Evolutionary conservation across 1,140 invertebrate genomes (phyloP), one percentile per base, ranked within the genome.

Genomic region (Drosophila nannoptera): DNA sequence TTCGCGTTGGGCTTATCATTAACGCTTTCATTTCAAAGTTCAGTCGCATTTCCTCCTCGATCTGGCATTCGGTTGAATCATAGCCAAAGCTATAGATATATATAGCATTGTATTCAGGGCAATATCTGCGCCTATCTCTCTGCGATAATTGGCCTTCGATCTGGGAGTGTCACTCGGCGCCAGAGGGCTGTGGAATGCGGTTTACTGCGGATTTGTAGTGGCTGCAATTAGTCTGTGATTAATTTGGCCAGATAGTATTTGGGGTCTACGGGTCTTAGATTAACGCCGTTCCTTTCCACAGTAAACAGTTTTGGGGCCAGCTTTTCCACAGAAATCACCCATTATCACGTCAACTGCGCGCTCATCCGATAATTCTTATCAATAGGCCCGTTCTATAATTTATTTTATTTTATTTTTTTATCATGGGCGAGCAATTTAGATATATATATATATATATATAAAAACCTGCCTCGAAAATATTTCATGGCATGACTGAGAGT

Each of bases 91-190:
- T 29, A 61, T 12, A 32, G 14, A 42, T 7, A 49, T 49, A 29
- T 14, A 36, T 29, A 53, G 9, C 31, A 4, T 5, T 9, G 11
- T 22, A 61, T 32, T 8, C 60, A 14, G 52, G 4, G 6, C 31
- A 45, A 31, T 60, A 70, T 70, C 53, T 52, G 45, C 32, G 4
- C 29, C 35, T 66, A 50, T 58, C 53, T 43, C 29, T 50, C 12
- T 50, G 29, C 32, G 40, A 14, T 76, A 70, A 76, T 76, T 74
- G 60, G 46, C 22, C 62, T 65, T 66, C 66, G 66, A 66, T 74
- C 73, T 75, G 29, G 43, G 45, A 55, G 59, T 64, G 31, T 50
- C 70, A 45, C 58, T 67, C 60, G 22, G 22, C 22, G 22, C 42
- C 66, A 46, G 8, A 9, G 6, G 0, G 0, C 8, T 4, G 36